Conservation (phyloP, 2,888 invertebrate genomes). For the Agapostemon virescens region DNA sequence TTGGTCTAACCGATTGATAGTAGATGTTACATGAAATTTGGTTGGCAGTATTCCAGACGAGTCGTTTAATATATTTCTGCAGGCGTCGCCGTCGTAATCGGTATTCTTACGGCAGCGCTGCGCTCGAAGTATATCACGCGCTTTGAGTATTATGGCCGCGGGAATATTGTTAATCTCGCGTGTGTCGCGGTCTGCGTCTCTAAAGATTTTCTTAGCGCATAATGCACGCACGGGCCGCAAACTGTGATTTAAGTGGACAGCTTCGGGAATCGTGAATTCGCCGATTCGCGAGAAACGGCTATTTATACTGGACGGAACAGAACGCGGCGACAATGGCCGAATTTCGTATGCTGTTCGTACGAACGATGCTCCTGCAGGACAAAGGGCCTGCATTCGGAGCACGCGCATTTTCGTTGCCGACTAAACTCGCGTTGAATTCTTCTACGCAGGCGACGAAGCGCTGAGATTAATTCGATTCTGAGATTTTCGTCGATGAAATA, state of each 20-base stretch:
- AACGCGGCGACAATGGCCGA: conserved; percentile 62
- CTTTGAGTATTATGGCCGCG: conserved; percentile 28
- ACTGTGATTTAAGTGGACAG: conserved; percentile 46
- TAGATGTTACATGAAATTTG: neutral
- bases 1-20: neutral
- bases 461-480: conserved; percentile 30
- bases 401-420: conserved; percentile 42
- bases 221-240: conserved; percentile 28
- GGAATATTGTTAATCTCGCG: conserved; percentile 43
- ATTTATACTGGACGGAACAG: conserved; percentile 62
- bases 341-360: conserved; percentile 68
- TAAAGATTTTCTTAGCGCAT: conserved; percentile 26
- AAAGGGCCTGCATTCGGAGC: conserved; percentile 46
- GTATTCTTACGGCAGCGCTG: conserved; percentile 28
- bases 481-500: conserved; percentile 5
- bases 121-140: conserved; percentile 26
- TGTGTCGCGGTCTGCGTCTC: conserved; percentile 22
- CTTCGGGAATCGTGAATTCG: conserved; percentile 39
- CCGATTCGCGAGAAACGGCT: conserved; percentile 23
- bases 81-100: conserved; percentile 31
- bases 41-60: neutral
- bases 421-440: conserved; percentile 51
- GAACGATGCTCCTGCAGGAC: conserved; percentile 30
- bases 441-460: neutral
- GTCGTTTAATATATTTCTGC: neutral